Conservation (phyloP, 2,888 invertebrate species). For the Aspidiotus rigidus region DNA sequence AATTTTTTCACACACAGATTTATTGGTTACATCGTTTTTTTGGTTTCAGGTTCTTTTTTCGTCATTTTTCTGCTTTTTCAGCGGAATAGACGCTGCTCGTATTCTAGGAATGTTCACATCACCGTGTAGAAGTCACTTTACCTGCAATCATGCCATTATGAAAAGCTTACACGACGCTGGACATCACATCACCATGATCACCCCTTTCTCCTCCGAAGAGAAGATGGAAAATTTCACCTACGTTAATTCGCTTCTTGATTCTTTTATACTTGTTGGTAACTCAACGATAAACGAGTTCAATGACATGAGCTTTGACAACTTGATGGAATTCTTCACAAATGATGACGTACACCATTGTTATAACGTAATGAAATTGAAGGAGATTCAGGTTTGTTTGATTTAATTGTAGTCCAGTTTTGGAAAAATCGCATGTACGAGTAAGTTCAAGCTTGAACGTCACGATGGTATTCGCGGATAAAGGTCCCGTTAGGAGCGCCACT, state of each 20-base stretch:
- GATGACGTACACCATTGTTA: not conserved
- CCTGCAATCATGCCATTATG: not conserved
- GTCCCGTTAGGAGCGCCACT: too few species aligned
- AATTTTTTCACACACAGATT: too few species aligned
- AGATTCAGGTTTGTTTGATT: not conserved
- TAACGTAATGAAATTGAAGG: not conserved
- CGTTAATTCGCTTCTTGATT: not conserved
- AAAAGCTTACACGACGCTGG: not conserved
- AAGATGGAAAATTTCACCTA: not conserved
- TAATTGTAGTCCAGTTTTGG: too few species aligned
- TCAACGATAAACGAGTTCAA: too few species aligned
- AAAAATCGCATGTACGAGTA: too few species aligned
- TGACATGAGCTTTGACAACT: too few species aligned
- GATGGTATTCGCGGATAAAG: too few species aligned
- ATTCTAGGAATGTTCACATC: not conserved
- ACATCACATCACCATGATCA: conserved; percentile 5
- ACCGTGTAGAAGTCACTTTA: not conserved
- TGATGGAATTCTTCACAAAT: not conserved
- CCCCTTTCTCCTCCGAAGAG: not conserved
- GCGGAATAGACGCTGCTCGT: not conserved
- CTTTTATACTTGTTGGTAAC: too few species aligned
- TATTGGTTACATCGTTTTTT: too few species aligned
- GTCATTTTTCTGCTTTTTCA: too few species aligned
- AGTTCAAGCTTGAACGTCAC: too few species aligned
- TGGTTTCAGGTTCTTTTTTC: too few species aligned